Base-by-base conservation (phyloP, 2,797 vertebrate genomes). In the Loris lydekkerianus region DNA sequence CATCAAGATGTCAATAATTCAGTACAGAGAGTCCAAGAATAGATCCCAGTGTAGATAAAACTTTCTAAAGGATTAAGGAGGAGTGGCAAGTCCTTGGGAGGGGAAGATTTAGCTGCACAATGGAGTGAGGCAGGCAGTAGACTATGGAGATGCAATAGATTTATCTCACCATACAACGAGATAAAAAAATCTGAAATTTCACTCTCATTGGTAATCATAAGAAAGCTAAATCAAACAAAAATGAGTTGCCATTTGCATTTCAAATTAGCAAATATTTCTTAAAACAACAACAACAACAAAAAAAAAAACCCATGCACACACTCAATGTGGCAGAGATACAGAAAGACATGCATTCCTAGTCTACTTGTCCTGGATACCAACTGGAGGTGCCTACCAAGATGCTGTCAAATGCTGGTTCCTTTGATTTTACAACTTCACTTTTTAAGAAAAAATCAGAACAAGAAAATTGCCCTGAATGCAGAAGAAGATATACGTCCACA, bases 1-100 rank as follows among this genome's bases (percentile, higher is more conserved):
- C 46, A 87, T 34, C 31, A 58, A 84, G 81, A 91, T 63, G 53
- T 43, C 92, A 77, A n/a, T 90, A 63, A 85, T 65, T 87, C 65
- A 37, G 40, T 31, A 80, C 40, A 75, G 53, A 72, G 4, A 56
- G 67, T 77, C 49, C 21, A 69, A 31, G 43, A 86, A 93, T 60
- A 88, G 58, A 49, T n/a, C 5, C 37, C 21, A 67, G 60, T 21
- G 3, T 29, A 73, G 76, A 69, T 20, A 49, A 31, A 86, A 84
- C 86, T 83, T 76, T 29, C 29, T 15, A 21, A 27, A 61, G 40
- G 72, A 43, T 25, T 70, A 60, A 18, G 34, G 76, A 96, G 72
- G 72, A 1, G 0, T n/a, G 75, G 25, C 18, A 31, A 73, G 27
- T 70, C 40, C 31, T 46, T 2, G 7, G 21, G 60, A 29, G 56